A percentile compares a stretch with the other conserved stretches of the same genome.
These are phyloP conservation scores for Ganaspis sp. DNA, from an alignment of 1,140 invertebrate species.

Conservation along the genomic window DNA sequence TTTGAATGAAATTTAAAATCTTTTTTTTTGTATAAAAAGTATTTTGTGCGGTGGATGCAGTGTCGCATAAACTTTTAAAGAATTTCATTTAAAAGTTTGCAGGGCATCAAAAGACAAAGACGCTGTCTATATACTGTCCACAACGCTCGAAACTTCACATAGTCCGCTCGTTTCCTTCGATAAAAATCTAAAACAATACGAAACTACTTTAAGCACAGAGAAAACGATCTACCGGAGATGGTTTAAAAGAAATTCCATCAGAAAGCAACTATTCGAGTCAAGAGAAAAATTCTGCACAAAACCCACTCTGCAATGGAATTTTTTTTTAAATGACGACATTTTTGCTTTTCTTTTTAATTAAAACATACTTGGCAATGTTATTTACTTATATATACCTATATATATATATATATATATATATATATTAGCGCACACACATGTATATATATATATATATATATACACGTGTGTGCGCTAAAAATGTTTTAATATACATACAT, in stretches of 20 bases:
- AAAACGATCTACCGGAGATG: conserved; percentile 4
- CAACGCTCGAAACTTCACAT: conserved; percentile 13
- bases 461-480: too few species aligned
- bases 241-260: conserved; percentile 7
- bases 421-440: too few species aligned
- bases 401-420: too few species aligned
- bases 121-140: conserved; percentile 9
- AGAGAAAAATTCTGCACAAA: background rate
- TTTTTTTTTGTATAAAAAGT: too few species aligned
- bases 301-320: too few species aligned
- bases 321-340: too few species aligned
- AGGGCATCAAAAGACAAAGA: background rate
- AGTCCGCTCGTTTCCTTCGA: background rate
- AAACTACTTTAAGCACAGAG: conserved; percentile 10
- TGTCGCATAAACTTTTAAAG: conserved; percentile 5
- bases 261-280: conserved; percentile 8
- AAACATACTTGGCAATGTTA: too few species aligned
- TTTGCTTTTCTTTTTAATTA: too few species aligned
- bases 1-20: too few species aligned
- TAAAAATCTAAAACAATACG: conserved; percentile 14
- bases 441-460: too few species aligned
- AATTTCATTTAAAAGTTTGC: conserved; percentile 14
- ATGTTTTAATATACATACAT: too few species aligned
- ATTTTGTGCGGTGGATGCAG: background rate
- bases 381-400: too few species aligned